Conservation (phyloP, 2,888 invertebrate genomes). For the Netelia inedita region DNA sequence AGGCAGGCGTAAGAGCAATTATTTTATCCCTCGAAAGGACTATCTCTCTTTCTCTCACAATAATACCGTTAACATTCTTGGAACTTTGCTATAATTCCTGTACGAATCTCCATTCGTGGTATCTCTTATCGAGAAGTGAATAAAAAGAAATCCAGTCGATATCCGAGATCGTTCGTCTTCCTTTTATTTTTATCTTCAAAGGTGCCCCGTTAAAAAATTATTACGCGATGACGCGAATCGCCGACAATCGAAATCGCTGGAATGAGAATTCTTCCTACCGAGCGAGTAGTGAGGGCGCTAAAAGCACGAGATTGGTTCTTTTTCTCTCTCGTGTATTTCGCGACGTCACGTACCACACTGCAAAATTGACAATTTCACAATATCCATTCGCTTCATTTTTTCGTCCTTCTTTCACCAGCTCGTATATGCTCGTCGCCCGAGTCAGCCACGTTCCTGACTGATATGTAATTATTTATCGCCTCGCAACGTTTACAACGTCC, state of each 20-base stretch:
- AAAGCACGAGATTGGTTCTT: too few relatives aligned
- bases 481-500: neutral
- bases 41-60: constrained; percentile 28
- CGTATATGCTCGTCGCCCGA: neutral
- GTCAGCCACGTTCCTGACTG: neutral
- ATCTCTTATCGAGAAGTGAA: neutral
- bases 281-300: too few relatives aligned
- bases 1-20: constrained; percentile 51
- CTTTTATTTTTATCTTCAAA: too few relatives aligned
- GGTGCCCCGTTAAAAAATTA: too few relatives aligned
- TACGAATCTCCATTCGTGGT: neutral
- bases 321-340: too few relatives aligned
- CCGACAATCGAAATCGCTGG: too few relatives aligned
- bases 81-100: constrained; percentile 34
- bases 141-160: neutral
- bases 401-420: neutral
- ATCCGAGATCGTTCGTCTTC: too few relatives aligned
- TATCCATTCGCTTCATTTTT: neutral
- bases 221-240: too few relatives aligned
- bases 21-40: constrained; percentile 51
- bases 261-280: too few relatives aligned
- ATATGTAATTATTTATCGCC: constrained; percentile 25
- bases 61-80: constrained; percentile 59
- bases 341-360: too few relatives aligned
- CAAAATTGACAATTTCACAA: neutral